Evolutionary conservation across 2,888 invertebrate genomes (phyloP).

Genomic region (Parasteatoda lunata): DNA sequence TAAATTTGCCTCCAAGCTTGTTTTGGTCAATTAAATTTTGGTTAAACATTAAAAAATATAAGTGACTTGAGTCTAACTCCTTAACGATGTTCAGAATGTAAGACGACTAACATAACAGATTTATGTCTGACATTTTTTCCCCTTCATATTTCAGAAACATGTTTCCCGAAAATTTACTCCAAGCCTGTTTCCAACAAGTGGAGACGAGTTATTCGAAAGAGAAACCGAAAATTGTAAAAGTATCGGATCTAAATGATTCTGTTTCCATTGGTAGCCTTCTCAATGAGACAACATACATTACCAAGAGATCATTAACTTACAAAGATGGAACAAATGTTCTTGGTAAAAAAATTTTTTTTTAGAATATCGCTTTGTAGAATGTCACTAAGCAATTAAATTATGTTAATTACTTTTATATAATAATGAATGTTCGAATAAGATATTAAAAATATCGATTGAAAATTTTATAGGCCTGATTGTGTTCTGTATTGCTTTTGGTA

Average conservation of each 20-base stretch:
- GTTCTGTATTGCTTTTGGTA: conserved; percentile 80
- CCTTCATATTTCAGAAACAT: conserved; percentile 76
- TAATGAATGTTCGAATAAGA: not conserved
- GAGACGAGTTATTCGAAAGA: conserved; percentile 76
- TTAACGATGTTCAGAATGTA: too few species aligned
- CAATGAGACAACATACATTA: conserved; percentile 61
- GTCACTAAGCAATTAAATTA: too few species aligned
- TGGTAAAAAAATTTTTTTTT: conserved; percentile 74
- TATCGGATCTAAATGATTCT: conserved; percentile 31
- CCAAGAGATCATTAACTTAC: conserved; percentile 72
- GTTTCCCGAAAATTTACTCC: conserved; percentile 80
- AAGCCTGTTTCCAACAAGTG: conserved; percentile 79
- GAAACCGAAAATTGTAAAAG: conserved; percentile 52
- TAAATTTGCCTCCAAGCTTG: too few species aligned
- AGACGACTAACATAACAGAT: too few species aligned
- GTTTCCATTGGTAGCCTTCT: conserved; percentile 7
- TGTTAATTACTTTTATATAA: not conserved
- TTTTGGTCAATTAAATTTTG: too few species aligned
- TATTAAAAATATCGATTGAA: not conserved
- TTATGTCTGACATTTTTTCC: not conserved
- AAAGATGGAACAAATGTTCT: conserved; percentile 81
- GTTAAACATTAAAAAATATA: too few species aligned
- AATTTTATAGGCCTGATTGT: conserved; percentile 76
- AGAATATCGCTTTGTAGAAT: too few species aligned
- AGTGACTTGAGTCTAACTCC: too few species aligned